A percentile compares a stretch with the other conserved stretches of the same genome.
Conservation (phyloP, 2,888 invertebrate genomes). For the Cephus pulcher region DNA sequence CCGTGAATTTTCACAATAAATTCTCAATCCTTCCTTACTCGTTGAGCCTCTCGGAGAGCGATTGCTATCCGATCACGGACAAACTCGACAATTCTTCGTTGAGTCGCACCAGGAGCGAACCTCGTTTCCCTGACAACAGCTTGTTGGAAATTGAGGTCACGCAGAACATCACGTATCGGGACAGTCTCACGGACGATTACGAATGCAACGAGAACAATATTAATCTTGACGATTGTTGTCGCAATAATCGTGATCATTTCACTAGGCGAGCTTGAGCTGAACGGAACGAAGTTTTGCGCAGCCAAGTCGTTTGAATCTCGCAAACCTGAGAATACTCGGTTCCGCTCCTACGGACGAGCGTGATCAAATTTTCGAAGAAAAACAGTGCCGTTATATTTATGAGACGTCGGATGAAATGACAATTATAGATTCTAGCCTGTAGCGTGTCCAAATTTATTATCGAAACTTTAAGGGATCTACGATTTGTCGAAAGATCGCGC, state of each 20-base stretch:
- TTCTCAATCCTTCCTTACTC: slow-evolving; percentile 37
- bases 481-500: no score
- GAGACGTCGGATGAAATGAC: no score
- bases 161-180: slow-evolving; percentile 56
- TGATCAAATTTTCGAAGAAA: no score
- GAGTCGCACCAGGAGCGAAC: slow-evolving; percentile 56
- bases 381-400: no score
- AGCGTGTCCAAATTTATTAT: no score
- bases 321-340: no score
- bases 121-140: slow-evolving; percentile 49
- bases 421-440: no score
- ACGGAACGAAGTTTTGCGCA: no score
- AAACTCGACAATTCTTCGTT: slow-evolving; percentile 39
- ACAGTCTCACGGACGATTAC: slow-evolving; percentile 49
- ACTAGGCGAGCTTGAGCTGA: slow-evolving; percentile 22
- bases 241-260: slow-evolving; percentile 32
- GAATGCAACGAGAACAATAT: slow-evolving; percentile 46
- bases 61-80: slow-evolving; percentile 41
- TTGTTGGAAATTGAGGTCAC: slow-evolving; percentile 56
- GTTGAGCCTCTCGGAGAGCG: slow-evolving; percentile 42
- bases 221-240: slow-evolving; percentile 31
- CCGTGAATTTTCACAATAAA: slow-evolving; percentile 33
- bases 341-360: no score
- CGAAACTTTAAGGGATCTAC: no score
- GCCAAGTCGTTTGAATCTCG: no score